Base-by-base conservation (phyloP, 2,113 vertebrate genomes). In the Etheostoma spectabile region DNA sequence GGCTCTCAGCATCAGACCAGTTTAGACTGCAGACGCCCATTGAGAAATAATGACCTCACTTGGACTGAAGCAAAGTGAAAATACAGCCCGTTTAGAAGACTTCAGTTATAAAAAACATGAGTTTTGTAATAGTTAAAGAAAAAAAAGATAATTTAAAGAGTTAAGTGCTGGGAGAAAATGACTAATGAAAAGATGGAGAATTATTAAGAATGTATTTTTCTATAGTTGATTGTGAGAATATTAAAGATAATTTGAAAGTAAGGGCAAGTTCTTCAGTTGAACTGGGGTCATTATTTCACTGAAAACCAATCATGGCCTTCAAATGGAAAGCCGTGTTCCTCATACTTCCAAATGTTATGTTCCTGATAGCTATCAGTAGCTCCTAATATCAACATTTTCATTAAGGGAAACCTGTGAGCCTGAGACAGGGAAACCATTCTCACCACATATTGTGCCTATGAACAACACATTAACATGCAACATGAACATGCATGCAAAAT, bases 381-480 rank as follows among this genome's bases (percentile, higher is more conserved):
- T 49, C 33, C 72, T 15, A n/a, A 71, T 30, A 59, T 45, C 21
- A 79, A 48, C 11, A 15, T 27, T 75, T 22, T 30, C 49, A 24
- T 55, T 7, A 30, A 22, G 70, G 74, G 35, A 79, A 80, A 86
- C 71, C 33, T 79, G 76, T 77, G 68, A 64, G 75, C 79, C 79
- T 67, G 38, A 66, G 49, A 84, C 62, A 51, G 70, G 77, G 79
- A 89, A 78, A 72, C 27, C 48, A 86, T 85, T 86, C 84, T 49
- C 73, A 71, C 72, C 84, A 67, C 72, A 79, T 76, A 79, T 76
- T 90, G 91, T 95, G 93, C 92, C 93, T 94, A 79, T 87, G 68
- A 76, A 67, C 83, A 88, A 85, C 80, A 87, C 75, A 74, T 15
- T 8, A 48, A 85, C 79, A 78, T 21, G 5, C 27, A 24, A 83